Percentiles rank a stretch among this genome's conserved stretches.
phyloP scores from a whole-genome alignment of 2,888 invertebrate species.

The Parnassius mnemosyne region DNA sequence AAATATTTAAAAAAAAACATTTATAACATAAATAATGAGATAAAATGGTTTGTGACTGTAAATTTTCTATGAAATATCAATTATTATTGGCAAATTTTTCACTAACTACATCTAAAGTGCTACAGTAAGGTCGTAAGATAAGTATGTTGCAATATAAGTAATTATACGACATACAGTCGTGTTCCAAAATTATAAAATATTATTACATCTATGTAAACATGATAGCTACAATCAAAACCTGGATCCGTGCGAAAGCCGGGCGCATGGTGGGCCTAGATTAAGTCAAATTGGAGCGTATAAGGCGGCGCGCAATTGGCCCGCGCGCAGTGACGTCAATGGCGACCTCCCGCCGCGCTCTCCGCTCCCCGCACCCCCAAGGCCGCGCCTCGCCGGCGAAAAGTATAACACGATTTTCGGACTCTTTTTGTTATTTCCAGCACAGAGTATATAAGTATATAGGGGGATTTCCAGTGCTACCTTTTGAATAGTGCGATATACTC shows the following conservation, averaged over 20 bases:
- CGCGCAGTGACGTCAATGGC: conserved; percentile 75
- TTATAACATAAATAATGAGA: too few species aligned
- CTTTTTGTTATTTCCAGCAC: conserved; percentile 31
- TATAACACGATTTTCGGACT: conserved; percentile 70
- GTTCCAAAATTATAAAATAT: not conserved
- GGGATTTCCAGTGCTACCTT: conserved; percentile 14
- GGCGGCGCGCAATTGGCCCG: conserved; percentile 63
- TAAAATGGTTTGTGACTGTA: too few species aligned
- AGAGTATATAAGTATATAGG: too few species aligned
- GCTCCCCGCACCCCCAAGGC: conserved; percentile 55
- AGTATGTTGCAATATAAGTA: too few species aligned
- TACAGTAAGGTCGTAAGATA: too few species aligned
- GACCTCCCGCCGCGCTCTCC: conserved; percentile 58
- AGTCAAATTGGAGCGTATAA: conserved; percentile 55
- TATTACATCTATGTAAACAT: conserved; percentile 9
- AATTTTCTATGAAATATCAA: too few species aligned
- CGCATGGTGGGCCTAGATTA: conserved; percentile 40
- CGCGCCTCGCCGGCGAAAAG: conserved; percentile 69
- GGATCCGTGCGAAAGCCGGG: conserved; percentile 14
- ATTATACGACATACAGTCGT: too few species aligned
- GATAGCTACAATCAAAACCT: not conserved
- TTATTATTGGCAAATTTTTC: too few species aligned
- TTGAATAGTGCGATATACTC: conserved; percentile 1
- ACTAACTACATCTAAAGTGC: too few species aligned
- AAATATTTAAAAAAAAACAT: too few species aligned